These are phyloP conservation scores for Hyperoodon ampullatus DNA, from an alignment of 2,113 vertebrate genomes.

Conservation along the genomic window DNA sequence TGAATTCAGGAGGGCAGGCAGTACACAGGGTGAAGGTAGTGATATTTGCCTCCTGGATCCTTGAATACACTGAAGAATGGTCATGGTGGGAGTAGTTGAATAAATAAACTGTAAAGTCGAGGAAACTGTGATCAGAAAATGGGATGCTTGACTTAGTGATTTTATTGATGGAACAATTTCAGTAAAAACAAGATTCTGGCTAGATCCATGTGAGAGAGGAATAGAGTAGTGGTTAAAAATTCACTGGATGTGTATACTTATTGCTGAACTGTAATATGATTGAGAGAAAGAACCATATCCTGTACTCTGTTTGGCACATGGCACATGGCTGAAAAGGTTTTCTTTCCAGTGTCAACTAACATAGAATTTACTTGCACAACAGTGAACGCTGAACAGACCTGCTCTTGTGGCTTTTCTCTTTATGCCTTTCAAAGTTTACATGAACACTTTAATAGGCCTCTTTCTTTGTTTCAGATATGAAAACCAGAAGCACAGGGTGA, in stretches of 20 bases:
- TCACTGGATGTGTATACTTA: neutral
- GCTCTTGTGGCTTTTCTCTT: neutral
- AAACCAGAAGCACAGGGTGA: neutral
- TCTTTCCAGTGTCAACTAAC: neutral
- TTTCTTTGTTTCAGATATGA: neutral
- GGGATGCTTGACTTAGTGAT: neutral
- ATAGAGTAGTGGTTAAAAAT: neutral
- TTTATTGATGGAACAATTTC: neutral
- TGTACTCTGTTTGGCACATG: neutral
- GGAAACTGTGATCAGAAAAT: neutral
- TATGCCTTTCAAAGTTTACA: neutral
- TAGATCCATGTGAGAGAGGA: neutral
- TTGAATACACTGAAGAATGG: neutral
- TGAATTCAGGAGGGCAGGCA: neutral
- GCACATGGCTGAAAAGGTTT: neutral
- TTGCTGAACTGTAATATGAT: neutral
- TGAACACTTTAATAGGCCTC: neutral
- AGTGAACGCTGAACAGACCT: neutral
- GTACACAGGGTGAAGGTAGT: neutral
- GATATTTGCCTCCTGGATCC: neutral
- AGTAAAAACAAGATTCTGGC: neutral
- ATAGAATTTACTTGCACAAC: neutral
- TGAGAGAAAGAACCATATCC: neutral
- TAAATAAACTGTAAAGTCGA: neutral
- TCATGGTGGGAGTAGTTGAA: neutral